phyloP scores from a whole-genome alignment of 1,140 invertebrate species.

The Pachyrhynchus sulphureomaculatus region DNA sequence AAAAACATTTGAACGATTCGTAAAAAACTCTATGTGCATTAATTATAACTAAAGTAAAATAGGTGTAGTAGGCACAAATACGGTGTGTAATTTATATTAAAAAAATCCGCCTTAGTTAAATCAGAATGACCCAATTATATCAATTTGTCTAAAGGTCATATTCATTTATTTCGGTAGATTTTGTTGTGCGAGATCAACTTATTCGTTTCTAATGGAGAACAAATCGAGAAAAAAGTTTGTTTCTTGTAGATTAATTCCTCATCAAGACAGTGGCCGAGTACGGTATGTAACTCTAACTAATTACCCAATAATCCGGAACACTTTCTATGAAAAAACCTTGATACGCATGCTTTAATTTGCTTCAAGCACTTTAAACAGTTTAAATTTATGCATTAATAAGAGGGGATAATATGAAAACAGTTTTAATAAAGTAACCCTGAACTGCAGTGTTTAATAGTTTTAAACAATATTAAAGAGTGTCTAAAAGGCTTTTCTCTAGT shows the following conservation, averaged over 20 bases:
- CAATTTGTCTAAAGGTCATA: conserved; percentile 42
- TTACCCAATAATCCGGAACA: background rate
- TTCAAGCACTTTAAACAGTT: no score
- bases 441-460: no score
- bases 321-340: background rate
- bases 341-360: background rate
- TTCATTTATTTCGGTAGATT: conserved; percentile 36
- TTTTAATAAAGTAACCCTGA: no score
- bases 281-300: conserved; percentile 35
- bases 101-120: conserved; percentile 28
- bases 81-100: conserved; percentile 4
- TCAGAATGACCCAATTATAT: conserved; percentile 42
- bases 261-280: conserved; percentile 34
- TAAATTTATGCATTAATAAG: no score
- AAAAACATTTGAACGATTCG: no score
- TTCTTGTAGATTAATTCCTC: conserved; percentile 29
- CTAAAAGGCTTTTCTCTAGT: no score
- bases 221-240: conserved; percentile 28
- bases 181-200: conserved; percentile 22
- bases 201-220: conserved; percentile 23
- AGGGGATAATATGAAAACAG: no score
- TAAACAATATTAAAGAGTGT: no score
- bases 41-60: background rate
- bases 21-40: no score
- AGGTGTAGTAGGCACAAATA: background rate